Evolutionary conservation across 2,797 vertebrate genomes (phyloP), one percentile per base, ranked within the genome.

Genomic region (Neopelma chrysocephalum): DNA sequence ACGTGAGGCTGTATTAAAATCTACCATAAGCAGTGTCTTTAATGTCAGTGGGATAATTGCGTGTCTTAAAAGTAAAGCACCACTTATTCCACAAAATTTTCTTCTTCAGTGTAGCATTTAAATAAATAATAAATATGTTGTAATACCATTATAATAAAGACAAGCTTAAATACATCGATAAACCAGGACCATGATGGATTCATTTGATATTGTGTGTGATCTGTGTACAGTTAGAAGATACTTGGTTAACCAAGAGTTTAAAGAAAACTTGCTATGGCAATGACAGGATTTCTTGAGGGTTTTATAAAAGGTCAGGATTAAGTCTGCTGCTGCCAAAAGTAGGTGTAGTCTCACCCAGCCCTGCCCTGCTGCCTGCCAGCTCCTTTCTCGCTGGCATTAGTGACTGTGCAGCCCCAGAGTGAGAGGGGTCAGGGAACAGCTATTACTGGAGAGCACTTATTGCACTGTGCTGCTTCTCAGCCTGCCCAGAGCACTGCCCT

Each of bases 351-450:
- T 50, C 32, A 38, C n/a, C 21, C 81, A 89, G 45, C 53, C 57
- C 45, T 50, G 3, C 34, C 18, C 31, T 71, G 82, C 69, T 48
- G 36, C 8, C 53, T 89, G 84, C 40, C 87, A 58, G 40, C 43
- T 29, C 26, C 26, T 56, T 40, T 6, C 50, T 57, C 2, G 42
- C 14, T 89, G 54, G 62, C 47, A 26, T 29, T 15, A 15, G 79
- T 45, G 38, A 32, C 18, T 21, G 3, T 1, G 2, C 22, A 43
- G 3, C 27, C 60, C 56, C 3, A 0, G 5, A 70, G 64, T 1
- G 22, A n/a, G 69, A 10, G 50, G 72, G 62, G 11, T 32, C 29
- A 8, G 53, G 16, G 70, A 29, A 2, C 29, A 57, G 43, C 17
- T 22, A 8, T 19, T 70, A 16, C 26, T 68, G 76, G 38, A 51